Evolutionary conservation across 2,113 vertebrate species (phyloP).

Genomic region (Cyanoramphus novaezelandiae): DNA sequence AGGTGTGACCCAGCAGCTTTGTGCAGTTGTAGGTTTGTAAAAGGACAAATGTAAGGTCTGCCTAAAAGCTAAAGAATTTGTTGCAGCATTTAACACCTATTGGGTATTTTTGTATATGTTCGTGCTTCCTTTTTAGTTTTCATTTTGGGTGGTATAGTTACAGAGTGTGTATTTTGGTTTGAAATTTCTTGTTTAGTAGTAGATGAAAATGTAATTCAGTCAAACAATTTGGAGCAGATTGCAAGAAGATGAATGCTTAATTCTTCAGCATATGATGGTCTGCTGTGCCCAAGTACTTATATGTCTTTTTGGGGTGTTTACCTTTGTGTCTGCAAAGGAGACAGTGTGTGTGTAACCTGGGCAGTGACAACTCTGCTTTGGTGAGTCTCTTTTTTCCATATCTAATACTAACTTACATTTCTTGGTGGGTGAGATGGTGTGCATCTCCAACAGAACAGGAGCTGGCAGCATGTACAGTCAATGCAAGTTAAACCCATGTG

Average conservation of each 20-base stretch:
- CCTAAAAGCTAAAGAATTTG: neutral
- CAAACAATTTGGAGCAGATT: neutral
- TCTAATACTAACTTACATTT: neutral
- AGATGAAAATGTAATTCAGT: neutral
- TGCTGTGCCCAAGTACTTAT: neutral
- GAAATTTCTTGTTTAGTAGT: neutral
- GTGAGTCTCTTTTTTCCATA: neutral
- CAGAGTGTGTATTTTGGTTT: neutral
- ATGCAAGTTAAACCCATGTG: neutral
- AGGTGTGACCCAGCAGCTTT: neutral
- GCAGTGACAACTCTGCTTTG: neutral
- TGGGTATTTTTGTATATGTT: neutral
- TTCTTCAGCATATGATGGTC: neutral
- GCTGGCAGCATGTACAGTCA: neutral
- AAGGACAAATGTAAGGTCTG: neutral
- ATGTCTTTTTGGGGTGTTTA: neutral
- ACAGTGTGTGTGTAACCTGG: neutral
- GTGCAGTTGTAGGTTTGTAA: neutral
- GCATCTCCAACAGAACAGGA: neutral
- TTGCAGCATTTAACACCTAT: neutral
- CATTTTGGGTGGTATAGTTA: neutral
- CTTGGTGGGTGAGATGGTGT: neutral
- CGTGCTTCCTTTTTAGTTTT: neutral
- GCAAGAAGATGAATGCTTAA: neutral
- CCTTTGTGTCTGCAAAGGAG: neutral